Percentiles rank a stretch among this genome's conserved stretches.
Evolutionary conservation across 2,797 vertebrate genomes (phyloP).

Genomic region (Eulemur coronatus): DNA sequence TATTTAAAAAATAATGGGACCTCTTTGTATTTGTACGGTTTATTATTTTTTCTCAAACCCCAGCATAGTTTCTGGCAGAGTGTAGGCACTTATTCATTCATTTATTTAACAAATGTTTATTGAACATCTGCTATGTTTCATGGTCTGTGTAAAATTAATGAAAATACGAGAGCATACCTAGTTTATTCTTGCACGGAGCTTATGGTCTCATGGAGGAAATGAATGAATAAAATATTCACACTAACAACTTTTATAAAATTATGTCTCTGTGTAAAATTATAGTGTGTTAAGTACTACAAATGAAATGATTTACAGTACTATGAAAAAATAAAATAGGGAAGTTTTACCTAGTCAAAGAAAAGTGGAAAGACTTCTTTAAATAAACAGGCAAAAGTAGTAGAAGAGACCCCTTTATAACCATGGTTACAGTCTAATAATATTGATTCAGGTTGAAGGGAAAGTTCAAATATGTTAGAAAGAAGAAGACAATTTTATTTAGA

Average conservation of each 20-base stretch:
- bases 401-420: background rate
- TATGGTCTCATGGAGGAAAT: background rate
- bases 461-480: background rate
- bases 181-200: background rate
- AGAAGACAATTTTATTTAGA: background rate
- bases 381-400: background rate
- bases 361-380: background rate
- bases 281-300: background rate
- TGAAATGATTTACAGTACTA: background rate
- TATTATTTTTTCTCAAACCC: background rate
- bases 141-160: background rate
- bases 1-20: background rate
- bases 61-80: background rate
- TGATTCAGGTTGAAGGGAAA: background rate
- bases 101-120: background rate
- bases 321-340: background rate
- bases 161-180: background rate
- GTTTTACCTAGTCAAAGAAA: background rate
- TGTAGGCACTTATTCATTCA: background rate
- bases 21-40: background rate
- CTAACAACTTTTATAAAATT: background rate
- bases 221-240: background rate
- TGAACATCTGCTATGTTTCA: background rate
- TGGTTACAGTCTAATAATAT: background rate
- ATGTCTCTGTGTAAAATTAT: conserved; percentile 5